These are phyloP conservation scores for Hycleus phaleratus DNA, from an alignment of 1,140 invertebrate species.

Conservation along the genomic window DNA sequence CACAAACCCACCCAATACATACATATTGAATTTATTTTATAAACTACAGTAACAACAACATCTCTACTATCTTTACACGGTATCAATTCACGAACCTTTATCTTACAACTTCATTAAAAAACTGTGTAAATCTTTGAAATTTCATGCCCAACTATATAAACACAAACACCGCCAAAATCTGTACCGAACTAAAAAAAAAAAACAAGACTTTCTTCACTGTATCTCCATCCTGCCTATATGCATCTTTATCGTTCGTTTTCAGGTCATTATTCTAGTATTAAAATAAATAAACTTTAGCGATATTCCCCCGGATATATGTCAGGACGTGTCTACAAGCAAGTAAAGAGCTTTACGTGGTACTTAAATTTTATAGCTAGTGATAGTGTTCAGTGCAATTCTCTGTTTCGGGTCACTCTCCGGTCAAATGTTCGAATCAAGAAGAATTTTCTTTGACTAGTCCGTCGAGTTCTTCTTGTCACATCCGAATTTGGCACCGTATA, in stretches of 20 bases:
- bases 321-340: conserved; percentile 20
- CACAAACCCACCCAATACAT: conserved; percentile 6
- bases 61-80: neutral
- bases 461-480: too few species aligned
- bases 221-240: too few species aligned
- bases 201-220: too few species aligned
- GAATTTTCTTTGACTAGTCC: too few species aligned
- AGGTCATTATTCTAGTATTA: neutral
- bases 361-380: conserved; percentile 29
- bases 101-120: conserved; percentile 12
- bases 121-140: neutral
- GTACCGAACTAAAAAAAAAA: too few species aligned
- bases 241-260: too few species aligned
- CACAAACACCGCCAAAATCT: too few species aligned
- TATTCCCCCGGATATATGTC: conserved; percentile 17
- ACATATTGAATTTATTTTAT: conserved; percentile 1
- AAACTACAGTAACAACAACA: neutral
- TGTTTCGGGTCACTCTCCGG: conserved; percentile 16
- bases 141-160: too few species aligned
- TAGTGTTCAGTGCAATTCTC: conserved; percentile 26
- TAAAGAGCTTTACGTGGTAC: conserved; percentile 32
- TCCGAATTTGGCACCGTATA: too few species aligned
- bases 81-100: conserved; percentile 7
- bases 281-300: neutral
- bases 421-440: too few species aligned